phyloP scores from a whole-genome alignment of 2,113 vertebrate genomes.

The Lophochroa leadbeateri region DNA sequence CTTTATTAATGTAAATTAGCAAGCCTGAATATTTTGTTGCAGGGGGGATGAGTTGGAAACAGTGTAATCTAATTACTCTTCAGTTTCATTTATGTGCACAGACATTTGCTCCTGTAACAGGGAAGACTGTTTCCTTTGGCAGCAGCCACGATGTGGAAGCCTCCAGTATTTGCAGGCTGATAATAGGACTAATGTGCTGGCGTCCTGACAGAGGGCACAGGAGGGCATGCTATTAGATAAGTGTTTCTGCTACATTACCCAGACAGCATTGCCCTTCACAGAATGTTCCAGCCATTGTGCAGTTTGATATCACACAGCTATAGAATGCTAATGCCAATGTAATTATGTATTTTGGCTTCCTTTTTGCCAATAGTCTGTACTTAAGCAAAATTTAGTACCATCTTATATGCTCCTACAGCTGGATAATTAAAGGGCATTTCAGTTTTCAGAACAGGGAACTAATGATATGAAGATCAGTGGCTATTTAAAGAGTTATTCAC shows the following conservation, averaged over 20 bases:
- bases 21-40: neutral
- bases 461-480: slow-evolving; percentile 56
- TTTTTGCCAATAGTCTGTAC: slow-evolving; percentile 60
- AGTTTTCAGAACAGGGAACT: slow-evolving; percentile 55
- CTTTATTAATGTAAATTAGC: slow-evolving; percentile 21
- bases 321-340: slow-evolving; percentile 65
- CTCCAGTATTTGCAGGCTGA: slow-evolving; percentile 33
- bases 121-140: slow-evolving; percentile 50
- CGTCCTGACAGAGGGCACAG: slow-evolving; percentile 49
- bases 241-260: slow-evolving; percentile 71
- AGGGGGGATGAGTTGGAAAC: neutral
- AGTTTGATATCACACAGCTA: slow-evolving; percentile 38
- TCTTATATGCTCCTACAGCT: slow-evolving; percentile 69
- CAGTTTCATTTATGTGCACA: slow-evolving; percentile 19
- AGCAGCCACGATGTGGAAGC: neutral
- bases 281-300: slow-evolving; percentile 61
- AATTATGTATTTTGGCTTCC: slow-evolving; percentile 75
- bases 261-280: slow-evolving; percentile 70
- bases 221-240: slow-evolving; percentile 57
- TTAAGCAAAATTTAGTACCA: slow-evolving; percentile 72
- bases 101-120: slow-evolving; percentile 45
- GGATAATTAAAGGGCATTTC: slow-evolving; percentile 75
- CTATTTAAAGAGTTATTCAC: slow-evolving; percentile 60
- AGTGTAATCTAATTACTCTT: slow-evolving; percentile 50
- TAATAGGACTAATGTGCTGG: slow-evolving; percentile 50